Evolutionary conservation across 2,797 vertebrate species (phyloP).

Genomic region (Phataginus tricuspis): DNA sequence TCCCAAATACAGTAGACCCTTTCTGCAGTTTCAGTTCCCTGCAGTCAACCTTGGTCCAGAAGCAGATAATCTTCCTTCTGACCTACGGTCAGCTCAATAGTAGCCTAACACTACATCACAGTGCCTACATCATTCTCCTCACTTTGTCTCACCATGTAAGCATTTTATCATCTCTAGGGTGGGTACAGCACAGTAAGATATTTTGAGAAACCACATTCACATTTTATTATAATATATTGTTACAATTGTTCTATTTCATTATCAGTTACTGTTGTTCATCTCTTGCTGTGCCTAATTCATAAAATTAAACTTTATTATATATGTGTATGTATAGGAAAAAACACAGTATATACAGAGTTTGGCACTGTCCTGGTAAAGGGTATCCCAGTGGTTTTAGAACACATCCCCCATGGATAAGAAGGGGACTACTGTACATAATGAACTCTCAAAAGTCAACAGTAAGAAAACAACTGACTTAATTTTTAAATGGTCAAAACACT

Average conservation of each 20-base stretch:
- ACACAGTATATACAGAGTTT: neutral
- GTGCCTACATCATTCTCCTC: neutral
- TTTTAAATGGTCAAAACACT: neutral
- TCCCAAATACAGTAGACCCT: neutral
- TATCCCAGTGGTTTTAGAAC: neutral
- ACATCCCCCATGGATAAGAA: neutral
- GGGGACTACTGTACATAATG: neutral
- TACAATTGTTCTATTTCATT: neutral
- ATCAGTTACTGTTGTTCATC: neutral
- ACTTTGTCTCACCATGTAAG: neutral
- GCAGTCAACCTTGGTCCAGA: neutral
- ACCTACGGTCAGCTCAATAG: neutral
- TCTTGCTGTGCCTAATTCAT: neutral
- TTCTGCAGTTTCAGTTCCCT: neutral
- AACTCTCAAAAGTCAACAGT: slow-evolving; percentile 1
- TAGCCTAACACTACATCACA: neutral
- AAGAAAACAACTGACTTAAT: neutral
- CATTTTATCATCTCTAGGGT: neutral
- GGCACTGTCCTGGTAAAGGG: neutral
- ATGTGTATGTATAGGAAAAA: neutral
- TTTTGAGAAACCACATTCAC: neutral
- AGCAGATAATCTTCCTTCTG: neutral
- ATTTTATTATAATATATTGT: neutral
- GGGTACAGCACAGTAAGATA: neutral
- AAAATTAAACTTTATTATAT: no score